A percentile compares a stretch with the other conserved stretches of the same genome.
Conservation (phyloP, 2,797 vertebrate species). For the Melanotaenia nigrans region DNA sequence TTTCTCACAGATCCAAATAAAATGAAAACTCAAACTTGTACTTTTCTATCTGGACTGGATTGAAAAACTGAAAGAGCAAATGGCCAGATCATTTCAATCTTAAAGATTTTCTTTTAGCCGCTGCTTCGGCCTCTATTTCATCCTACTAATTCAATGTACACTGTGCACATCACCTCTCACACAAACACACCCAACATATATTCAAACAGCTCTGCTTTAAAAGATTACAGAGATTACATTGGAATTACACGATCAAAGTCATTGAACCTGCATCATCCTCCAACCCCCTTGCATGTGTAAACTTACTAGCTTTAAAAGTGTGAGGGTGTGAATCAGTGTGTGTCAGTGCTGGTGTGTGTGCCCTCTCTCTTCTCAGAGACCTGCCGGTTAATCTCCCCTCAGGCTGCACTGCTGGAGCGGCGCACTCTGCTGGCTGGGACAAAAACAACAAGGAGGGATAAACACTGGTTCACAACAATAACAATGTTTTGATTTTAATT, state of each 20-base stretch:
- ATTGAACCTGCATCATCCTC: constrained; percentile 68
- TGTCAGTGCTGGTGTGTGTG: constrained; percentile 43
- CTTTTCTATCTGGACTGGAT: constrained; percentile 13
- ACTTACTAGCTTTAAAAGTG: constrained; percentile 49
- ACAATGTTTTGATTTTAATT: background rate
- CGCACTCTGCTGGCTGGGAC: constrained; percentile 81
- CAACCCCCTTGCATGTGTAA: constrained; percentile 48
- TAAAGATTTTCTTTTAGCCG: constrained; percentile 59
- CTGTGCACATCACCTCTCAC: constrained; percentile 37
- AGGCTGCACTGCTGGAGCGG: constrained; percentile 68
- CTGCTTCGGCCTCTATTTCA: constrained; percentile 49
- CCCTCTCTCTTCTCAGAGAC: constrained; percentile 72
- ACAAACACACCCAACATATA: constrained; percentile 64
- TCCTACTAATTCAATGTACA: constrained; percentile 65
- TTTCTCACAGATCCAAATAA: background rate
- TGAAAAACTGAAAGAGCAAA: constrained; percentile 14
- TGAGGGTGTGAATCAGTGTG: constrained; percentile 32
- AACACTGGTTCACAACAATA: constrained; percentile 4
- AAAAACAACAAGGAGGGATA: constrained; percentile 54
- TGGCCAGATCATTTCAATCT: constrained; percentile 43
- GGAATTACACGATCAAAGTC: constrained; percentile 87
- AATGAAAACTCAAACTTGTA: background rate
- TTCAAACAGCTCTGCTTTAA: constrained; percentile 80
- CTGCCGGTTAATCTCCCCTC: constrained; percentile 83
- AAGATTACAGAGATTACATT: constrained; percentile 87